These are phyloP conservation scores for Rousettus madagascariensis DNA, from an alignment of 2,797 vertebrate species.

Conservation along the genomic window DNA sequence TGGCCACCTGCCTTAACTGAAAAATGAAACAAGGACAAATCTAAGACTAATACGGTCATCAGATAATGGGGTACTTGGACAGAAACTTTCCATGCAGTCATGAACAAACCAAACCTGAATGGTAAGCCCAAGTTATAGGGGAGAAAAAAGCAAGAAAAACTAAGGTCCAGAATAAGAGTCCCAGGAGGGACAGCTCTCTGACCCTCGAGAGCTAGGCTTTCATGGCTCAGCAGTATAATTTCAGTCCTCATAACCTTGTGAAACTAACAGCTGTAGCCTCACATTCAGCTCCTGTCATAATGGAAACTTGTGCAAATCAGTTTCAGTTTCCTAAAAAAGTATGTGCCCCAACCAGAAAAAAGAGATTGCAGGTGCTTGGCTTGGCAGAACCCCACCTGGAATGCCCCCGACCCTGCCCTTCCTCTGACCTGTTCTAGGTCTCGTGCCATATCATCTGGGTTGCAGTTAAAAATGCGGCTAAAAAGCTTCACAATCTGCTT, in stretches of 20 bases:
- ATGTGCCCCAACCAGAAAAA: not conserved
- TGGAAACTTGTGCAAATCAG: not conserved
- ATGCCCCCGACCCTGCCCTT: not conserved
- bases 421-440: conserved; percentile 95
- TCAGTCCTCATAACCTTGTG: not conserved
- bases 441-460: conserved; percentile 95
- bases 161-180: not conserved
- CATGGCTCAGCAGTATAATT: not conserved
- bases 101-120: not conserved
- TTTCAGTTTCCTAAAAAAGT: conserved; percentile 14
- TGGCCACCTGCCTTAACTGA: not conserved
- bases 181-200: not conserved
- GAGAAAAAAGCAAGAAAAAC: not conserved
- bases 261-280: conserved; percentile 2
- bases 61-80: not conserved
- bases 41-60: not conserved
- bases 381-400: not conserved
- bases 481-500: conserved; percentile 99
- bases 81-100: not conserved
- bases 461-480: conserved; percentile 94
- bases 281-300: not conserved
- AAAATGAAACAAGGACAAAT: not conserved
- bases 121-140: not conserved
- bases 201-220: not conserved
- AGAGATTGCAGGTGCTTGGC: not conserved